Evolutionary conservation across 2,797 vertebrate species (phyloP), one percentile per base, ranked within the genome.

Genomic region (Pelodytes ibericus): DNA sequence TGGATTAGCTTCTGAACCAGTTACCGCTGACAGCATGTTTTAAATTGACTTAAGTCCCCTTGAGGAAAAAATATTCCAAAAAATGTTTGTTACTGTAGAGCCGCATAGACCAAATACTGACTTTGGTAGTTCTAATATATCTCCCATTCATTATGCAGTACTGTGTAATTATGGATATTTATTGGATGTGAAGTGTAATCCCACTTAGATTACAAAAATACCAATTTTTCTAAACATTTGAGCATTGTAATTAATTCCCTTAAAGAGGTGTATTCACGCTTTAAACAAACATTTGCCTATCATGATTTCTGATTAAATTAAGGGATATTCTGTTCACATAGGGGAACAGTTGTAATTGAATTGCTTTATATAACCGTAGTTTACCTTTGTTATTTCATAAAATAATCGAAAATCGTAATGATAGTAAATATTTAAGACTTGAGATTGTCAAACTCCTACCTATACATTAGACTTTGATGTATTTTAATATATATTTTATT

Each of bases 241-340:
- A 68, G 73, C 4, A 2, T 25, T 26, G 57, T 53, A 60, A 68
- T 68, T 75, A 75, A 63, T 66, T 39, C 58, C 22, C 26, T 61
- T 61, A 75, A 67, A 66, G 56, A 31, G 51, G 20, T 51, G 26
- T 61, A 75, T 68, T 75, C 64, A 68, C 61, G 36, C 60, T 68
- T 31, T 68, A 75, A 75, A 64, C 44, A 75, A 75, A 68, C 73
- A 75, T 75, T 75, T 75, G 56, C 31, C 39, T 75, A 57, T 60
- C 68, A 49, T 75, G 57, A 75, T 68, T 68, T 67, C 53, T 59
- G 26, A 74, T 67, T 51, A 58, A 56, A 67, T 59, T 74, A 64
- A 67, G 53, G 63, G 36, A 74, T 74, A 58, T 60, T 75, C 27
- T 57, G 49, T 61, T 22, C 63, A 58, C 41, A 26, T 59, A 31